Evolutionary conservation across 2,888 invertebrate genomes (phyloP).

Genomic region (Eupsilia transversa): DNA sequence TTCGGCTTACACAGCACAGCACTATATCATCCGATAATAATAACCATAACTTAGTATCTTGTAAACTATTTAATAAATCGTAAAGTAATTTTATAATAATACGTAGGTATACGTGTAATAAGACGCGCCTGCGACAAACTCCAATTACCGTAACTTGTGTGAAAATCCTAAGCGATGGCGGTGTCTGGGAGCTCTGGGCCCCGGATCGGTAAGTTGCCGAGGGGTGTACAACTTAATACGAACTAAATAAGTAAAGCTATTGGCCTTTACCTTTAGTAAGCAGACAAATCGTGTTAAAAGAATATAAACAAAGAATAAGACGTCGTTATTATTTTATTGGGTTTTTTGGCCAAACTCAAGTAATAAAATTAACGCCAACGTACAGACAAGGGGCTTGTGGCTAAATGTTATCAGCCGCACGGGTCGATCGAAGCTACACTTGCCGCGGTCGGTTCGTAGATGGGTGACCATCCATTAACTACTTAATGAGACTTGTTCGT

Average conservation of each 20-base stretch:
- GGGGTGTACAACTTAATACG: slow-evolving; percentile 27
- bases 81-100: slow-evolving; percentile 22
- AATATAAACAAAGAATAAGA: background rate
- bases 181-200: slow-evolving; percentile 39
- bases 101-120: background rate
- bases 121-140: slow-evolving; percentile 25
- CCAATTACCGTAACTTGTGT: slow-evolving; percentile 47
- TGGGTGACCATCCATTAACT: no score
- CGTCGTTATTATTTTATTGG: no score
- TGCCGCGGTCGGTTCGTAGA: no score
- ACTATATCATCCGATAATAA: background rate
- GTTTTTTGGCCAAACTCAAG: background rate
- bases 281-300: background rate
- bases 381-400: background rate
- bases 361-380: background rate
- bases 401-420: no score
- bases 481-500: no score
- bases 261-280: slow-evolving; percentile 5
- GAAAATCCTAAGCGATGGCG: slow-evolving; percentile 48
- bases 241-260: slow-evolving; percentile 31
- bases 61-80: no score
- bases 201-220: slow-evolving; percentile 32
- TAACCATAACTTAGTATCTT: background rate
- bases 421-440: no score
- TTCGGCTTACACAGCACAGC: background rate